These are phyloP conservation scores for Trematomus loennbergii DNA, from an alignment of 2,113 vertebrate genomes.

Conservation along the genomic window DNA sequence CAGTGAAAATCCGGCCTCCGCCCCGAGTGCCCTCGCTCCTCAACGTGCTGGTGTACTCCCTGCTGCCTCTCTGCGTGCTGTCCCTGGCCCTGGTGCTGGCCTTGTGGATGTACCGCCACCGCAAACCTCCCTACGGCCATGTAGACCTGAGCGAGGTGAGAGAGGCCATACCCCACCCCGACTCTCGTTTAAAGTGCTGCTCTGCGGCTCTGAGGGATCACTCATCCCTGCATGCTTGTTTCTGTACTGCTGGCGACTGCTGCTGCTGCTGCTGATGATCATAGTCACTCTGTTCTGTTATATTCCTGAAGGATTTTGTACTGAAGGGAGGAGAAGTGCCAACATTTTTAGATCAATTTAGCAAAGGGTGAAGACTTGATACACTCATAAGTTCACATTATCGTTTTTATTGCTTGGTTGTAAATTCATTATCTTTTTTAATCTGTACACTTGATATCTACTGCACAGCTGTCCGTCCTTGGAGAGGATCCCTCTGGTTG, in stretches of 20 bases:
- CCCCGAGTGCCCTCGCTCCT: conserved; percentile 88
- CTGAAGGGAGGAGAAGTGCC: not conserved
- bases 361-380: not conserved
- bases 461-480: no score
- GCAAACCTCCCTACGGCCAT: conserved; percentile 95
- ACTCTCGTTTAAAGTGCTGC: not conserved
- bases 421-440: no score
- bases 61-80: conserved; percentile 93
- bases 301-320: not conserved
- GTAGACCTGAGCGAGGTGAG: conserved; percentile 94
- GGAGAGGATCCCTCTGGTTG: no score
- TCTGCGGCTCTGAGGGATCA: not conserved
- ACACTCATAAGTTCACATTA: no score
- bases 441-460: no score
- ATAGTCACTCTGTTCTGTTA: not conserved
- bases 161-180: not conserved
- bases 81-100: conserved; percentile 91
- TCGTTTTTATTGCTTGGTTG: no score
- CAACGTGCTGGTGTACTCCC: conserved; percentile 93
- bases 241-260: no score
- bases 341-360: not conserved
- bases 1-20: conserved; percentile 86
- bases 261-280: not conserved
- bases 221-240: not conserved
- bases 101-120: conserved; percentile 97